These are phyloP conservation scores for Girardinichthys multiradiatus DNA, from an alignment of 2,113 vertebrate species.

Conservation along the genomic window DNA sequence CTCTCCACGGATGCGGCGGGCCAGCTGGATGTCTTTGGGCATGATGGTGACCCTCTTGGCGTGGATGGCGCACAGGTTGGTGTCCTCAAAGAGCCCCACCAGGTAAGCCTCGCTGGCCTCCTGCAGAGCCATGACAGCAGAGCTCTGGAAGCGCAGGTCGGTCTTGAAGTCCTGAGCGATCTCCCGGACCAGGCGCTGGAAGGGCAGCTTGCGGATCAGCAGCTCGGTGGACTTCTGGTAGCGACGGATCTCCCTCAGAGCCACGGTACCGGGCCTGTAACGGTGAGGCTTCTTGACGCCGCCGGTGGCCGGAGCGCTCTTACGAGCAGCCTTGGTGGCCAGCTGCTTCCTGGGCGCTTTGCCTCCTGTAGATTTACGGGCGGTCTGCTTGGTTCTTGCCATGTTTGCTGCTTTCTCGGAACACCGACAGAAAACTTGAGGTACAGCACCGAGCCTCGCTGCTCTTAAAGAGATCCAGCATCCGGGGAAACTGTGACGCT, in stretches of 20 bases:
- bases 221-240: too few species aligned
- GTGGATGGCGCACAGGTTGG: slow-evolving; percentile 84
- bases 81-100: slow-evolving; percentile 83
- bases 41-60: slow-evolving; percentile 85
- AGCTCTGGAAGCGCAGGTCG: too few species aligned
- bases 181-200: too few species aligned
- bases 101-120: slow-evolving; percentile 62
- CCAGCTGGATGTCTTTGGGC: slow-evolving; percentile 87
- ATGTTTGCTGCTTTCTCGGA: background rate
- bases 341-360: slow-evolving; percentile 54
- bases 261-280: background rate
- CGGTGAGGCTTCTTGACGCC: slow-evolving; percentile 28
- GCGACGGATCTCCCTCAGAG: too few species aligned
- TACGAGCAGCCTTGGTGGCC: slow-evolving; percentile 29
- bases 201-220: too few species aligned
- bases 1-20: slow-evolving; percentile 81
- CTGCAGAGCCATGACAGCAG: too few species aligned
- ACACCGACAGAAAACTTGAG: too few species aligned
- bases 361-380: slow-evolving; percentile 53
- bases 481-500: background rate
- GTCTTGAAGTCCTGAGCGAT: too few species aligned
- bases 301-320: slow-evolving; percentile 53
- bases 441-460: background rate
- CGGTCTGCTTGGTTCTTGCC: slow-evolving; percentile 29
- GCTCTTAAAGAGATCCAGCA: background rate